These are phyloP conservation scores for Agonopterix alstromeriana DNA, from an alignment of 2,888 invertebrate species.

Conservation along the genomic window DNA sequence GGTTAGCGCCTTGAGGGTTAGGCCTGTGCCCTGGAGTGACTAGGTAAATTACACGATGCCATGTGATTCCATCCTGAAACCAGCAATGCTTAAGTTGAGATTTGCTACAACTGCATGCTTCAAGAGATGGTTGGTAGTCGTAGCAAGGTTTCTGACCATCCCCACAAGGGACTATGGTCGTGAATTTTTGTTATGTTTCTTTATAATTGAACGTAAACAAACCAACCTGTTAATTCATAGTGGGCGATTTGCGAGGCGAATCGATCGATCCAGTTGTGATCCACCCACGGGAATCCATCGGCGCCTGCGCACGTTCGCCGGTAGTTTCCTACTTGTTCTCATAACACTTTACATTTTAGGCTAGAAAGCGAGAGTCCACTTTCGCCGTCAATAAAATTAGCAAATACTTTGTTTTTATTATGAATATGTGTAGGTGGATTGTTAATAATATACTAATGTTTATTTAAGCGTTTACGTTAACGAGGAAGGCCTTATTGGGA, in stretches of 20 bases:
- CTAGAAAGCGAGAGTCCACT: constrained; percentile 53
- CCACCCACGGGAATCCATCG: constrained; percentile 3
- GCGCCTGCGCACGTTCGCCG: not conserved
- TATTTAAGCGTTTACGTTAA: not conserved
- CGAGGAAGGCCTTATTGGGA: not conserved
- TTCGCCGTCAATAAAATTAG: constrained; percentile 38
- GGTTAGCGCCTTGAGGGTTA: too few relatives aligned
- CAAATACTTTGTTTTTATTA: constrained; percentile 5
- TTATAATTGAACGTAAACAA: not conserved
- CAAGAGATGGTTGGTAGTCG: too few relatives aligned
- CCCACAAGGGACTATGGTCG: too few relatives aligned
- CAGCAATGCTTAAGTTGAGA: too few relatives aligned
- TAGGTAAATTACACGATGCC: too few relatives aligned
- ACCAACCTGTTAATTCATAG: not conserved
- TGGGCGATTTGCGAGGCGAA: not conserved
- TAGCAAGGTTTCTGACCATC: too few relatives aligned
- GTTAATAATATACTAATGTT: not conserved
- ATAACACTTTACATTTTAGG: constrained; percentile 23
- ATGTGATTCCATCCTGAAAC: too few relatives aligned
- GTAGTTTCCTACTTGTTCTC: not conserved
- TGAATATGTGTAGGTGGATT: not conserved
- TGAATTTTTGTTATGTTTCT: not conserved
- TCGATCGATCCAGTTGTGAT: not conserved
- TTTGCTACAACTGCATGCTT: too few relatives aligned
- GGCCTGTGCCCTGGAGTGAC: too few relatives aligned